Conservation (phyloP, 2,113 vertebrate genomes). For the Lonchura striata region DNA sequence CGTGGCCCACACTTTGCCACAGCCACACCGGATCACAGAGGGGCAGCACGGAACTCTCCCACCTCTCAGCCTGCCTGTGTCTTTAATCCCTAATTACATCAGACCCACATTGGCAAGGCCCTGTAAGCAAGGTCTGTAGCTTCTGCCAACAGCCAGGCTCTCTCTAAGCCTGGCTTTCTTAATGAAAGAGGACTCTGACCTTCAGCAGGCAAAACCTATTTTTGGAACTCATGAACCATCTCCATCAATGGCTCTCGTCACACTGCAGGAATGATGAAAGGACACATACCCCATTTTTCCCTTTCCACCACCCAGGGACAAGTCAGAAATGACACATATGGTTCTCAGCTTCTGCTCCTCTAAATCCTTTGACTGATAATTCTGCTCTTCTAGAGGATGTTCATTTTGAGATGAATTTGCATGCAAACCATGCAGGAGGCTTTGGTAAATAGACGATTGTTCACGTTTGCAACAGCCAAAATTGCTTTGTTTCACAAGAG, state of each 20-base stretch:
- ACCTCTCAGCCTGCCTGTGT: background rate
- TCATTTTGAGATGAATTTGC: background rate
- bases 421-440: background rate
- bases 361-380: background rate
- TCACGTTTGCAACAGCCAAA: background rate
- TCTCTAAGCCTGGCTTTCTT: background rate
- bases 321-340: background rate
- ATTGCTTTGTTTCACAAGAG: background rate
- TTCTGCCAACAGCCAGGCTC: background rate
- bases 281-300: background rate
- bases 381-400: background rate
- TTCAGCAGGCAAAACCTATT: background rate
- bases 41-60: background rate
- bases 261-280: background rate
- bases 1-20: fast-evolving
- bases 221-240: background rate
- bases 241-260: background rate
- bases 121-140: background rate
- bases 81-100: background rate
- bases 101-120: background rate
- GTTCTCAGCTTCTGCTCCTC: background rate
- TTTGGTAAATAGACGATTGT: fast-evolving
- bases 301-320: background rate
- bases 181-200: background rate
- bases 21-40: fast-evolving